Evolutionary conservation across 1,140 invertebrate genomes (phyloP).

Genomic region (Agrypnia vestita): DNA sequence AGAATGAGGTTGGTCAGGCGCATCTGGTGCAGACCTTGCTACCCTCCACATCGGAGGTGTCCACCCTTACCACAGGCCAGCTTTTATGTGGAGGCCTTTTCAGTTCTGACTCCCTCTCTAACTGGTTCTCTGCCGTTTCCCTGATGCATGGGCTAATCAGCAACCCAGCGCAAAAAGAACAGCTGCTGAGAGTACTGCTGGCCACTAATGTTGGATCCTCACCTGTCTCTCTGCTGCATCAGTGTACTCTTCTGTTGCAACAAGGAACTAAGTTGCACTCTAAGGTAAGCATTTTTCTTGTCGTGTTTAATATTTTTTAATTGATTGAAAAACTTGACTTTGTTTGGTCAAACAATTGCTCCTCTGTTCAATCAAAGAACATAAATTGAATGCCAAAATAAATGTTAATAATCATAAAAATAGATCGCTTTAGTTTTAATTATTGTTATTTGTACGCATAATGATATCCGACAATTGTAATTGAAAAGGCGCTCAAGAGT

Average conservation of each 20-base stretch:
- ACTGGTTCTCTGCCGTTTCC: conserved; percentile 96
- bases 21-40: conserved; percentile 93
- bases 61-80: conserved; percentile 85
- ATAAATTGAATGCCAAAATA: too few relatives aligned
- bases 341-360: too few relatives aligned
- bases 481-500: neutral
- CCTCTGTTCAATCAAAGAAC: too few relatives aligned
- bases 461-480: too few relatives aligned
- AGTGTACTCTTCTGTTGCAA: conserved; percentile 88
- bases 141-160: conserved; percentile 93
- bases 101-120: conserved; percentile 92
- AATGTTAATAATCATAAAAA: neutral
- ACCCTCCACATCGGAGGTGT: conserved; percentile 85
- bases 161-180: conserved; percentile 91
- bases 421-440: too few relatives aligned
- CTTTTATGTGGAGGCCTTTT: conserved; percentile 96
- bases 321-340: too few relatives aligned
- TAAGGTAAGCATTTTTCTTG: conserved; percentile 71
- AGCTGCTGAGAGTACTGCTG: conserved; percentile 92
- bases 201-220: conserved; percentile 89
- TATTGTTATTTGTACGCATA: too few relatives aligned
- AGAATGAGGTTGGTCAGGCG: conserved; percentile 92
- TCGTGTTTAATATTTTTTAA: neutral
- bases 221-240: conserved; percentile 91
- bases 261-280: conserved; percentile 91